These are phyloP conservation scores for Steinernema scapterisci DNA, from an alignment of 2,888 invertebrate species.

Conservation along the genomic window DNA sequence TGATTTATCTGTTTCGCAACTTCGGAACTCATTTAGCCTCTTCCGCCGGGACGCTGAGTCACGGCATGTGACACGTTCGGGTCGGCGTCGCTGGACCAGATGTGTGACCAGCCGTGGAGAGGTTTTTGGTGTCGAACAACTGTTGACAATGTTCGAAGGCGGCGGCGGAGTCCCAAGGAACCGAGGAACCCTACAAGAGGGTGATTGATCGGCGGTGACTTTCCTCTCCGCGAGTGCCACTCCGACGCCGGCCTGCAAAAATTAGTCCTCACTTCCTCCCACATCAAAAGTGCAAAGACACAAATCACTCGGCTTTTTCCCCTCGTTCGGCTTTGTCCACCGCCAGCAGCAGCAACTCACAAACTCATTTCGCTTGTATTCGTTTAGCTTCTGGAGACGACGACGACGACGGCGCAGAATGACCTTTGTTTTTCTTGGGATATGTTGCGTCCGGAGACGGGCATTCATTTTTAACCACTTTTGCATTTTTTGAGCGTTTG, in stretches of 20 bases:
- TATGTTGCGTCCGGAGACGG: no score
- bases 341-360: background rate
- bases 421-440: no score
- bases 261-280: constrained; percentile 29
- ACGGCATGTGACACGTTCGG: background rate
- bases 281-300: constrained; percentile 20
- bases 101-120: constrained; percentile 15
- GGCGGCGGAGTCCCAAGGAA: no score
- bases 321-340: background rate
- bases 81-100: constrained; percentile 2
- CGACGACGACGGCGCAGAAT: no score
- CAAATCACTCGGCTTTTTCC: constrained; percentile 12
- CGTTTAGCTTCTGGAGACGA: background rate
- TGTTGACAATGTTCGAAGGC: constrained; percentile 20
- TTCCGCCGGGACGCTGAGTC: background rate
- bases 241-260: constrained; percentile 11
- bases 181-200: constrained; percentile 22
- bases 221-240: background rate
- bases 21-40: no score
- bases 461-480: no score
- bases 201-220: constrained; percentile 31
- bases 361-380: constrained; percentile 22
- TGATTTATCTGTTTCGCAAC: no score
- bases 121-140: constrained; percentile 24
- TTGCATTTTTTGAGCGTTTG: no score